phyloP scores from a whole-genome alignment of 1,140 invertebrate species.

The Tenebrio molitor region DNA sequence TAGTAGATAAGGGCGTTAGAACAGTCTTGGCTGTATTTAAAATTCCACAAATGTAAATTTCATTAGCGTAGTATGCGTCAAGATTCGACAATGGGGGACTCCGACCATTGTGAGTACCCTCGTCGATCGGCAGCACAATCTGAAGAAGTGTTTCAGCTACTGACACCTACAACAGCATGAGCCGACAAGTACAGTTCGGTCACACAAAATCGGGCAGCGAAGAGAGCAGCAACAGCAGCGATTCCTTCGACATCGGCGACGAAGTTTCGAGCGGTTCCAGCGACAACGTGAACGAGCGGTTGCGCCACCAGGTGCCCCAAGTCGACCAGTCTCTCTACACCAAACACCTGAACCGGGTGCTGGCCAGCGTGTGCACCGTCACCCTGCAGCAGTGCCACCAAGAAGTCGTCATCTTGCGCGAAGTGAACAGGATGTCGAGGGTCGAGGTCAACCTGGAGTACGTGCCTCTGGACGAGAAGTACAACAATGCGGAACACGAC shows the following conservation, averaged over 20 bases:
- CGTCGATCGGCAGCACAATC: no score
- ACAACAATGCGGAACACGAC: not conserved
- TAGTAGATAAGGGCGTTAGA: not conserved
- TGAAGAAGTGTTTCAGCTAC: no score
- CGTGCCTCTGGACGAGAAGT: slow-evolving; percentile 20
- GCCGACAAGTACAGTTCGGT: no score
- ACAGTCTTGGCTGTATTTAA: not conserved
- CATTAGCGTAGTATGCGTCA: no score
- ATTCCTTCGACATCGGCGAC: no score
- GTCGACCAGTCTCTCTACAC: not conserved
- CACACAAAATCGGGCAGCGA: no score
- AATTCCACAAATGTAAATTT: not conserved
- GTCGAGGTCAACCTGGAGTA: slow-evolving; percentile 1
- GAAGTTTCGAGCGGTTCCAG: not conserved
- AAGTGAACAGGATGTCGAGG: not conserved
- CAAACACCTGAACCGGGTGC: not conserved
- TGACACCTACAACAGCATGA: no score
- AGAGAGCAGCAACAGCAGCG: no score
- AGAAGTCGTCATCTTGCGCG: not conserved
- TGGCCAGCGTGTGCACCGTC: not conserved
- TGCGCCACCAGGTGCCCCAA: not conserved
- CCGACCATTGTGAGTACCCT: no score
- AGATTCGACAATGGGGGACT: no score
- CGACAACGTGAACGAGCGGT: slow-evolving; percentile 6
- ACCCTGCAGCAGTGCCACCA: not conserved